Conservation (phyloP, 2,888 invertebrate species). For the Scotopteryx bipunctaria region DNA sequence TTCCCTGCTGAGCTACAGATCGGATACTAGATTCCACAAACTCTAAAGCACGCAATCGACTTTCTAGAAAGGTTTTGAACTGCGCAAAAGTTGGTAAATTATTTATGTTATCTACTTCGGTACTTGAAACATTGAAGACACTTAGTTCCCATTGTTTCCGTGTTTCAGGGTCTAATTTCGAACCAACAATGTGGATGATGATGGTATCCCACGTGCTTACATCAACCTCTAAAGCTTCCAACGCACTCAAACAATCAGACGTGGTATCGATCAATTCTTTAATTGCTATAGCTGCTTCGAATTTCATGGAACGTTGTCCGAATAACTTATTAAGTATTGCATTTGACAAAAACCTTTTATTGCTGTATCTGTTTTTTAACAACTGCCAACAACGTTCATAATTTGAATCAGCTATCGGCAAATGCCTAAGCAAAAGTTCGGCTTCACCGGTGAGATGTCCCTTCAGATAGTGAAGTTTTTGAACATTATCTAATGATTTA, state of each 20-base stretch:
- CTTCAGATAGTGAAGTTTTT: constrained; percentile 1
- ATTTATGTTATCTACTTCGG: not conserved
- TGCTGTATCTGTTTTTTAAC: constrained; percentile 34
- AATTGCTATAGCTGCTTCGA: not conserved
- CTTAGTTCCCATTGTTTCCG: constrained; percentile 4
- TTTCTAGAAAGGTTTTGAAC: not conserved
- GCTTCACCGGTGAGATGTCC: constrained; percentile 23
- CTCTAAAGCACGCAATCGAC: constrained; percentile 1
- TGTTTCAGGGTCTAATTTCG: not conserved
- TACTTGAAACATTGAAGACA: too few species aligned
- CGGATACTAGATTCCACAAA: not conserved
- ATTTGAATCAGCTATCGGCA: constrained; percentile 35
- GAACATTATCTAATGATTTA: not conserved
- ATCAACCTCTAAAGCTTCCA: too few species aligned
- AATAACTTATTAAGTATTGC: constrained; percentile 33
- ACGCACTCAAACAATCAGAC: too few species aligned
- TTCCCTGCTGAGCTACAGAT: not conserved
- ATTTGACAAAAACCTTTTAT: constrained; percentile 35
- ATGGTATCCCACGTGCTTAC: too few species aligned
- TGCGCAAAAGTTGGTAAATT: not conserved
- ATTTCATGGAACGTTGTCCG: not conserved
- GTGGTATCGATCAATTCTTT: not conserved
- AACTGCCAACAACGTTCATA: constrained; percentile 35
- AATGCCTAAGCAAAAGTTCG: constrained; percentile 36
- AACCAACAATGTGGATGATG: too few species aligned